Percentiles rank a stretch among this genome's conserved stretches.
Conservation (phyloP, 2,113 vertebrate genomes). For the Sorex fumeus region DNA sequence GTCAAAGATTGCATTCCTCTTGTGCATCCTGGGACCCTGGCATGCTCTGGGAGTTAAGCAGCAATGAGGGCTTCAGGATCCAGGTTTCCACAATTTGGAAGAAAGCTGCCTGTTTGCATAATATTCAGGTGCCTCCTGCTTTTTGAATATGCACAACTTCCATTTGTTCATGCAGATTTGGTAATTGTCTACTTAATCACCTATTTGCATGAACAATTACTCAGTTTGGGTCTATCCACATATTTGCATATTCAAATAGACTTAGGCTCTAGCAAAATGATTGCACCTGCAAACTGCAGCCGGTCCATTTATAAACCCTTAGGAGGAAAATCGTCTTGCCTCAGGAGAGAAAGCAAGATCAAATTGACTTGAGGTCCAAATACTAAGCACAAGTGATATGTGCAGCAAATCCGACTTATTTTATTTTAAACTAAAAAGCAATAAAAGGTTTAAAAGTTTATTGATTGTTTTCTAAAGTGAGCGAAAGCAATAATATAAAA, state of each 20-base stretch:
- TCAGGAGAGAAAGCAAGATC: constrained; percentile 31
- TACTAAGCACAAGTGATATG: constrained; percentile 26
- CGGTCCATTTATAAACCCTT: constrained; percentile 62
- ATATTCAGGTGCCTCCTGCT: constrained; percentile 74
- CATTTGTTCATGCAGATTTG: constrained; percentile 81
- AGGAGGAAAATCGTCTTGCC: constrained; percentile 3
- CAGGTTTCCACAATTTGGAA: constrained; percentile 55
- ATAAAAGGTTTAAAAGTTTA: constrained; percentile 48
- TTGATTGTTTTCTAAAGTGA: constrained; percentile 8
- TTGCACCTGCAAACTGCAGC: constrained; percentile 81
- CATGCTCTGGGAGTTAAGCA: constrained; percentile 23
- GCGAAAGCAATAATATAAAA: constrained; percentile 14
- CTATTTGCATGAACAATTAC: constrained; percentile 86
- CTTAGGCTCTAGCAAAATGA: constrained; percentile 69
- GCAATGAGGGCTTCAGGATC: background rate
- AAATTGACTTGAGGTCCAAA: constrained; percentile 38
- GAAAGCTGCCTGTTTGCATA: constrained; percentile 51
- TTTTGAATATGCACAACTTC: constrained; percentile 81
- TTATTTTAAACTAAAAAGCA: constrained; percentile 46
- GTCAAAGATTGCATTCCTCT: constrained; percentile 75
- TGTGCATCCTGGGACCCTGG: constrained; percentile 35
- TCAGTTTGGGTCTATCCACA: constrained; percentile 77
- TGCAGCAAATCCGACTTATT: constrained; percentile 14
- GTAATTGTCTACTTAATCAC: constrained; percentile 85
- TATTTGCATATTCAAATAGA: constrained; percentile 84